Evolutionary conservation across 2,113 vertebrate species (phyloP).

Genomic region (Carassius auratus): DNA sequence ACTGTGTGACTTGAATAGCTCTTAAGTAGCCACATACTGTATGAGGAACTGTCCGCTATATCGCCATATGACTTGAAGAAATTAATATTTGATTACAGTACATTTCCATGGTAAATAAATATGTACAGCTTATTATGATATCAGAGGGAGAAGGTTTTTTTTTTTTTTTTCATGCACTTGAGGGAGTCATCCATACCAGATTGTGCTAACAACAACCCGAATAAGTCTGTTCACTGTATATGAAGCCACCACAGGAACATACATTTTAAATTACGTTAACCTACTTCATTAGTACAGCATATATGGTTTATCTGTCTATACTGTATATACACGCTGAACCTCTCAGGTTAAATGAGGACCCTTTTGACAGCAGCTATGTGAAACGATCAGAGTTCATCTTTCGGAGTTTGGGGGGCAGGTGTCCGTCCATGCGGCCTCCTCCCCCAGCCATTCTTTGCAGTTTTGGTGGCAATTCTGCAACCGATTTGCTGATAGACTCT

Average conservation of each 20-base stretch:
- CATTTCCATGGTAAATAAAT: constrained; percentile 74
- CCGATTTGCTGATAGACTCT: constrained; percentile 95
- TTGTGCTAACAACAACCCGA: constrained; percentile 77
- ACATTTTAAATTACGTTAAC: constrained; percentile 71
- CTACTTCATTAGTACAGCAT: constrained; percentile 68
- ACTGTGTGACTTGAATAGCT: constrained; percentile 67
- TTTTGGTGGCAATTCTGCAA: constrained; percentile 96
- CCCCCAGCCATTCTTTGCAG: constrained; percentile 92
- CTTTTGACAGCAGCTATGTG: constrained; percentile 82
- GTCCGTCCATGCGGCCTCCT: constrained; percentile 87
- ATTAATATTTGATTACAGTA: constrained; percentile 62
- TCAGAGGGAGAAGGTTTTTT: constrained; percentile 81
- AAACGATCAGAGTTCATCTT: constrained; percentile 99
- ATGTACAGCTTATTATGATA: constrained; percentile 89
- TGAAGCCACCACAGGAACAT: constrained; percentile 71
- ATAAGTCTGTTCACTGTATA: constrained; percentile 72
- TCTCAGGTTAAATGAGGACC: constrained; percentile 73
- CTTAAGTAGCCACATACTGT: constrained; percentile 67
- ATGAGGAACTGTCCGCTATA: constrained; percentile 65
- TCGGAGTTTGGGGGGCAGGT: constrained; percentile 94
- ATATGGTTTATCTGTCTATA: constrained; percentile 59
- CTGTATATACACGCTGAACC: constrained; percentile 61
- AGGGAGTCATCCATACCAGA: constrained; percentile 84
- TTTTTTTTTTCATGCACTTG: constrained; percentile 91
- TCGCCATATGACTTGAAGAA: constrained; percentile 74